These are phyloP conservation scores for Ooceraea biroi DNA, from an alignment of 1,140 invertebrate genomes.

Conservation along the genomic window DNA sequence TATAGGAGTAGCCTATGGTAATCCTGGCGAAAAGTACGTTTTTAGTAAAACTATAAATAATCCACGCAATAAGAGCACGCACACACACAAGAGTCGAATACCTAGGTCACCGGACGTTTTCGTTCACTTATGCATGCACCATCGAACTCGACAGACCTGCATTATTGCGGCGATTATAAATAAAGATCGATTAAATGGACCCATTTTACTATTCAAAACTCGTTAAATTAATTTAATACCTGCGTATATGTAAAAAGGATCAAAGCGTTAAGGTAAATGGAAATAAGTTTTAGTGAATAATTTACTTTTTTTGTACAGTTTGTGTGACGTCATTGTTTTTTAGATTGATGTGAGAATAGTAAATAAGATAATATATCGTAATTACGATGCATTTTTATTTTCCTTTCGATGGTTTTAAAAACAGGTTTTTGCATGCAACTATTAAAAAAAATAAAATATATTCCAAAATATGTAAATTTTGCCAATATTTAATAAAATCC, in stretches of 20 bases:
- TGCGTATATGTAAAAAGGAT: too few relatives aligned
- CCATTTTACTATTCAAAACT: neutral
- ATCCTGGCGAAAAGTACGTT: constrained; percentile 71
- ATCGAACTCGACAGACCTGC: constrained; percentile 16
- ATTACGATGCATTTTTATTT: neutral
- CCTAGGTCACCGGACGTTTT: constrained; percentile 70
- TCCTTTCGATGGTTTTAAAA: neutral
- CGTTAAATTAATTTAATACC: too few relatives aligned
- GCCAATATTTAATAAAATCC: too few relatives aligned
- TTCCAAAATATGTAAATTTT: too few relatives aligned
- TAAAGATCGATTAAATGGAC: neutral
- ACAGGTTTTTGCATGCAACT: neutral
- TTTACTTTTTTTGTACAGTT: neutral
- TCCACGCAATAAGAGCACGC: constrained; percentile 70
- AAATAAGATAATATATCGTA: neutral
- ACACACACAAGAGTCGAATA: constrained; percentile 64
- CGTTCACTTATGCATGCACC: constrained; percentile 43
- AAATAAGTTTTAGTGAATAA: neutral
- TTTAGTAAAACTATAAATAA: constrained; percentile 78
- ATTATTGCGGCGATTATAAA: neutral
- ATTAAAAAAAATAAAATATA: neutral
- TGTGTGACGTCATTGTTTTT: neutral
- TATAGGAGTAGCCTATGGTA: constrained; percentile 70
- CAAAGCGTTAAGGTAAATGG: too few relatives aligned
- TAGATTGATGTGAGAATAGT: neutral